Evolutionary conservation across 2,113 vertebrate species (phyloP), one percentile per base, ranked within the genome.

Genomic region (Sminthopsis crassicaudata): DNA sequence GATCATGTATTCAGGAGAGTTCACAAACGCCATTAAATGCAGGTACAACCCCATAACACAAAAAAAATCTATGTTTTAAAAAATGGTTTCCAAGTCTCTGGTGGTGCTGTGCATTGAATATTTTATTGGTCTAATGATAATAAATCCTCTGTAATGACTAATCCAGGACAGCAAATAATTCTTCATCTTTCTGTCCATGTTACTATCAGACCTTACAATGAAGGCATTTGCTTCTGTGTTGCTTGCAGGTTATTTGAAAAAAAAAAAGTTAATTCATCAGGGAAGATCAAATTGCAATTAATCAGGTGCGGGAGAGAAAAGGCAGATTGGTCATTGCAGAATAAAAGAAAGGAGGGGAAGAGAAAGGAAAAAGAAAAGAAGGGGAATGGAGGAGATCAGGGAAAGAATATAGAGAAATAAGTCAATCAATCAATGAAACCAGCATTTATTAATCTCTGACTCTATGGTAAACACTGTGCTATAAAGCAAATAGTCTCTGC

Each of bases 101-200:
- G 36, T 36, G 22, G 55, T 11, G 22, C 25, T 36, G 48, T 88
- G 7, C 36, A 27, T 84, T 92, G 46, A 94, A 27, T 84, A 3
- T 60, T 96, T 55, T 92, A 4, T 53, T 95, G 89, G 60, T 55
- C 25, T 92, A 42, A 91, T 53, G n/a, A 42, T 36, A 55, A 91
- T 60, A 55, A 84, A 46, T 48, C 8, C 51, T 76, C 24, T 8
- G 19, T 93, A 91, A 60, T 94, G 26, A 90, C 89, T 93, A 92
- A 48, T 60, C n/a, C 46, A 90, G 19, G 23, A 55, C 0, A 76
- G 54, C 7, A 42, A 6, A 84, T 55, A 12, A 67, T 92, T 88
- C 46, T 92, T 92, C 30, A 92, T 90, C 16, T 54, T n/a, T 36
- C 36, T 8, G 1, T 76, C 19, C 16, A 76, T 42, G 67, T 42